Percentiles rank a stretch among this genome's conserved stretches.
phyloP scores from a whole-genome alignment of 2,797 vertebrate genomes.

The Aphelocoma californica region DNA sequence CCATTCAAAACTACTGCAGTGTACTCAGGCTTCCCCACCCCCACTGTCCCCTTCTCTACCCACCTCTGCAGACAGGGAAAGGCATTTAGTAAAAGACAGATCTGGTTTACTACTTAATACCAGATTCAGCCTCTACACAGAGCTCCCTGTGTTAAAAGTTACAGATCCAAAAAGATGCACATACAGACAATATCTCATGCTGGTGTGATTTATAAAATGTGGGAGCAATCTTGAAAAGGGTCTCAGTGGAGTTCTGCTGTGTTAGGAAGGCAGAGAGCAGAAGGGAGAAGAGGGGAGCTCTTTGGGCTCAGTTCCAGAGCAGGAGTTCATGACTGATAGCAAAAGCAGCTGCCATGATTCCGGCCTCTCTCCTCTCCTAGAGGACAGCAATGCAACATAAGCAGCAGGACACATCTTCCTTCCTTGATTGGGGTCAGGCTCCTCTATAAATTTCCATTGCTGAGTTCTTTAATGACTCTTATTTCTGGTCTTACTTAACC shows the following conservation, averaged over 20 bases:
- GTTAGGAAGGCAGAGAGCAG: background rate
- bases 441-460: background rate
- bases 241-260: background rate
- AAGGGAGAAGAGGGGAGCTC: background rate
- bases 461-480: background rate
- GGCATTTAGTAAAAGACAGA: background rate
- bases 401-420: constrained; percentile 4
- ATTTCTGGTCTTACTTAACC: background rate
- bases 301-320: background rate
- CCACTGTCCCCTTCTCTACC: background rate
- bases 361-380: background rate
- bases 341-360: background rate
- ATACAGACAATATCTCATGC: background rate
- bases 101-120: background rate
- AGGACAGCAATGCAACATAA: background rate
- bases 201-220: background rate
- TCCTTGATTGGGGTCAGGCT: constrained; percentile 27
- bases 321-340: background rate
- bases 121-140: background rate
- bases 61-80: background rate
- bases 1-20: background rate
- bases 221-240: background rate
- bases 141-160: background rate
- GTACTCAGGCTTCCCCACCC: background rate
- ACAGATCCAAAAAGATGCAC: background rate